These are phyloP conservation scores for Aphrophora alni DNA, from an alignment of 2,888 invertebrate genomes.

Conservation along the genomic window DNA sequence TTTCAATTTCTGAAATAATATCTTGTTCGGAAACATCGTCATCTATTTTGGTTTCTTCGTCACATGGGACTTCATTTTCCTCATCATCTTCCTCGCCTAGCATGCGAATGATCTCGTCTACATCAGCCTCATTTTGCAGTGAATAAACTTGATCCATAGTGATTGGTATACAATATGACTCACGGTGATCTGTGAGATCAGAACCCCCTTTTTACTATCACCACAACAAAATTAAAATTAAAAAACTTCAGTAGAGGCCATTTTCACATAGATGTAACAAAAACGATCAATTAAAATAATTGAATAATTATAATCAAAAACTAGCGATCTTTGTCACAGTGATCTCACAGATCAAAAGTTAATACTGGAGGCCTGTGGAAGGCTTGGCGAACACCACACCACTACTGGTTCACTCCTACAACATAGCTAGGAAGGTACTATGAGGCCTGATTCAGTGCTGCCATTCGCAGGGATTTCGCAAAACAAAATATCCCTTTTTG, in stretches of 20 bases:
- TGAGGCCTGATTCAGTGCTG: not conserved
- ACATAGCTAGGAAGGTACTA: conserved; percentile 1
- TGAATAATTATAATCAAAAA: not conserved
- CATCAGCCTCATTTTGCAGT: conserved; percentile 4
- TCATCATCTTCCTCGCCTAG: not conserved
- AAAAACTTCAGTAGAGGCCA: no score
- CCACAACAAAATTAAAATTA: no score
- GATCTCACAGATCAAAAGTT: conserved; percentile 15
- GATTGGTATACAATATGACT: no score
- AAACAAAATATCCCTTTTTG: conserved; percentile 6
- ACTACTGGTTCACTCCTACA: not conserved
- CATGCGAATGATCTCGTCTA: not conserved
- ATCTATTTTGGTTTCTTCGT: no score
- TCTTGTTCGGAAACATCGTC: no score
- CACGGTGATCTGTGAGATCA: no score
- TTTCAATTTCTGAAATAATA: no score
- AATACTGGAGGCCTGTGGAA: not conserved
- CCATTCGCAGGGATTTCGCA: not conserved
- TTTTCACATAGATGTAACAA: no score
- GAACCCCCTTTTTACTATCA: no score
- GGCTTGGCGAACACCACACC: not conserved
- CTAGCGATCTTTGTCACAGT: not conserved
- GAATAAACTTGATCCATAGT: not conserved
- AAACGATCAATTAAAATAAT: not conserved
- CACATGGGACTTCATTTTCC: not conserved